phyloP scores from a whole-genome alignment of 2,888 invertebrate species.

The Craniophora ligustri region DNA sequence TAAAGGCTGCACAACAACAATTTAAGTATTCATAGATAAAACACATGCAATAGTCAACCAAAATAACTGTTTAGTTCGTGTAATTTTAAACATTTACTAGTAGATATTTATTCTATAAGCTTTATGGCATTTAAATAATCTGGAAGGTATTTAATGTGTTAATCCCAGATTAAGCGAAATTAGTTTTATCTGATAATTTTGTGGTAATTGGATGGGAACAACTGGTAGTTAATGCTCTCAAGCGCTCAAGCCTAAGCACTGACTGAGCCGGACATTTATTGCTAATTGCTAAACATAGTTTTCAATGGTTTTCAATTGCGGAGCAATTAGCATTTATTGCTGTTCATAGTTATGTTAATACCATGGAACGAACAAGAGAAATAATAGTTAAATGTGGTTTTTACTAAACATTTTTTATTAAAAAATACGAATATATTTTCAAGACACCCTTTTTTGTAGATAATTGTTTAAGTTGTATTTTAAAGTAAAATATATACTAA shows the following conservation, averaged over 20 bases:
- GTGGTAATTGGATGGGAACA: constrained; percentile 17
- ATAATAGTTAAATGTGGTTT: not conserved
- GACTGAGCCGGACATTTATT: constrained; percentile 38
- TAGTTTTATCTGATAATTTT: constrained; percentile 9
- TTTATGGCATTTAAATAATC: too few species aligned
- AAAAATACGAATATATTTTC: too few species aligned
- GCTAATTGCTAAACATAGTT: constrained; percentile 42
- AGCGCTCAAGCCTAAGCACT: constrained; percentile 19
- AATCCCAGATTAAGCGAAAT: constrained; percentile 7
- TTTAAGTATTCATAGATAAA: too few species aligned
- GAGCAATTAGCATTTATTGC: constrained; percentile 32
- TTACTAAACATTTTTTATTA: not conserved
- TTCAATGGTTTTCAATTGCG: constrained; percentile 41
- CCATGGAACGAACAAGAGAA: not conserved
- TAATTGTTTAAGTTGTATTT: too few species aligned
- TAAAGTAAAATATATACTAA: too few species aligned
- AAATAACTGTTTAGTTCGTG: too few species aligned
- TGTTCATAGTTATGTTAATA: constrained; percentile 18
- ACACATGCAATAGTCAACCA: too few species aligned
- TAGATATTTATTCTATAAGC: too few species aligned
- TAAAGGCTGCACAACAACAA: too few species aligned
- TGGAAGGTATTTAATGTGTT: not conserved
- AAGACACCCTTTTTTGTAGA: too few species aligned
- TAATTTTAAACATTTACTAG: too few species aligned
- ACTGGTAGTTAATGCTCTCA: constrained; percentile 29